These are phyloP conservation scores for Syncerus caffer DNA, from an alignment of 2,797 vertebrate species.

Conservation along the genomic window DNA sequence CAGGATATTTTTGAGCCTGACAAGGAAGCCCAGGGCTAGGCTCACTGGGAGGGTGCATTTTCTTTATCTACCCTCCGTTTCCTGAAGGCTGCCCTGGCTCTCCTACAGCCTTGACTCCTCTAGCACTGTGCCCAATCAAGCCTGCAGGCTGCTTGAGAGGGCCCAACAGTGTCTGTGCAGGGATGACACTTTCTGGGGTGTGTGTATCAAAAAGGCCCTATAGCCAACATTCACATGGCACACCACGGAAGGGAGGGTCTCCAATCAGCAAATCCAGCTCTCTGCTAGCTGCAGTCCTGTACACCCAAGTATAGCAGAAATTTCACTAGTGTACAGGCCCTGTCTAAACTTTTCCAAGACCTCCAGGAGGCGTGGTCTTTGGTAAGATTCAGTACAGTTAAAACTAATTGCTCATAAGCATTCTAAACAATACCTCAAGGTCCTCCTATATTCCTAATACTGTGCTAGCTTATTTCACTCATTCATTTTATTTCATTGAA, in stretches of 20 bases:
- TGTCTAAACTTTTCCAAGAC: neutral
- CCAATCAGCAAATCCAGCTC: neutral
- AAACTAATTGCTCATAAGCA: neutral
- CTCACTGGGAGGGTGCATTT: neutral
- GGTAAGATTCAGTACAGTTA: neutral
- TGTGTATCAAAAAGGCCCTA: neutral
- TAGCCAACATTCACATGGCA: neutral
- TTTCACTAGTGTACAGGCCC: too few relatives aligned
- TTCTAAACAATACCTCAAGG: neutral
- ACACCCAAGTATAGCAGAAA: neutral
- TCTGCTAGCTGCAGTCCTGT: neutral
- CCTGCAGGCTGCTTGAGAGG: neutral
- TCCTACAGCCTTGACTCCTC: neutral
- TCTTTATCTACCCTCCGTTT: neutral
- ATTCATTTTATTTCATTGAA: neutral
- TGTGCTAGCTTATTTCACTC: neutral
- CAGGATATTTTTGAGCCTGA: neutral
- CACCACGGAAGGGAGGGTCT: neutral
- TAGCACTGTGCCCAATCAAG: neutral
- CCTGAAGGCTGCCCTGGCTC: neutral
- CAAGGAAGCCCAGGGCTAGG: neutral
- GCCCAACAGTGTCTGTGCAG: neutral
- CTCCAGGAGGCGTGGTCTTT: neutral
- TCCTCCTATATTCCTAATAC: neutral
- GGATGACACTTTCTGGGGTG: neutral